phyloP scores from a whole-genome alignment of 30 jellyfish, hydroid and myxozoan genomes.

The Sanderia malayensis region DNA sequence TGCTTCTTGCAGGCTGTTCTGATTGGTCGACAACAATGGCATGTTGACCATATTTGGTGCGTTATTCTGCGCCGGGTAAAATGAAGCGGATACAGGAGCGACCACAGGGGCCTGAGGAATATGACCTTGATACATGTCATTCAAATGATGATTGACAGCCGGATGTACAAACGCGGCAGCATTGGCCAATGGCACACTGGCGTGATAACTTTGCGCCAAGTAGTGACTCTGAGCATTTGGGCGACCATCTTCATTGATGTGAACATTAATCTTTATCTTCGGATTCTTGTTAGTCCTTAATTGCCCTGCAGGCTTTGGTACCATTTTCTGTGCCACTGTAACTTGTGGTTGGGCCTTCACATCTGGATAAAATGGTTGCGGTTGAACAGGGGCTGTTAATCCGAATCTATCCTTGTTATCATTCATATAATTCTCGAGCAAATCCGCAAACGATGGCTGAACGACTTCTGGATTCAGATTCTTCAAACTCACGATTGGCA shows the following conservation, averaged over 20 bases:
- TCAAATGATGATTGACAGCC: background rate
- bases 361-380: too few species aligned
- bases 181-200: conserved; percentile 5
- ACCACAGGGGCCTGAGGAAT: conserved; percentile 1
- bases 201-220: conserved; percentile 24
- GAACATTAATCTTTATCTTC: conserved; percentile 29
- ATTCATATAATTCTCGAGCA: background rate
- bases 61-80: background rate
- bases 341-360: conserved; percentile 18
- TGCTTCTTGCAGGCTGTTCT: conserved; percentile 18
- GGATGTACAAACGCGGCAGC: background rate
- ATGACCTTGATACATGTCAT: background rate
- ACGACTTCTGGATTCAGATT: background rate
- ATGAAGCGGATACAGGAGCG: background rate
- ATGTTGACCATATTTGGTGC: conserved; percentile 31
- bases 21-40: conserved; percentile 9
- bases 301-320: conserved; percentile 1
- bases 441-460: conserved; percentile 6
- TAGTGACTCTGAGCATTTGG: conserved; percentile 21
- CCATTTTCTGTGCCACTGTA: conserved; percentile 27
- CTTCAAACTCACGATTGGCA: background rate
- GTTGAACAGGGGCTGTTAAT: too few species aligned
- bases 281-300: background rate
- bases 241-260: conserved; percentile 41
- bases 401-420: background rate